Evolutionary conservation across 2,113 vertebrate species (phyloP).

Genomic region (Xiphophorus hellerii): DNA sequence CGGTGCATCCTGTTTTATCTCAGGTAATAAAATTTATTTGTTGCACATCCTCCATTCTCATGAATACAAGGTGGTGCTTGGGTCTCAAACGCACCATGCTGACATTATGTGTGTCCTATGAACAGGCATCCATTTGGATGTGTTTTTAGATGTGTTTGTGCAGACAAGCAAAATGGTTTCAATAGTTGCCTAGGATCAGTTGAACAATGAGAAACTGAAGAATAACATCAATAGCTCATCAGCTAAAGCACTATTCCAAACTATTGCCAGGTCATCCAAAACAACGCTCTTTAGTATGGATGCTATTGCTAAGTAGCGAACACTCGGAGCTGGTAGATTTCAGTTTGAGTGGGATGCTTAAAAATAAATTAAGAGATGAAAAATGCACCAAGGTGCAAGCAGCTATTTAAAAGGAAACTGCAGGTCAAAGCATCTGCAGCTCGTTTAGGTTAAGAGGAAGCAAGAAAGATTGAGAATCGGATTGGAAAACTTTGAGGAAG

Average conservation of each 20-base stretch:
- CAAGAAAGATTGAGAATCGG: neutral
- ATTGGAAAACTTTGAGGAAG: neutral
- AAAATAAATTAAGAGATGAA: neutral
- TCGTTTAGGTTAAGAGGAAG: neutral
- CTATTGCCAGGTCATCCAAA: neutral
- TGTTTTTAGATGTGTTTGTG: conserved; percentile 12
- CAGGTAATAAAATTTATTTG: neutral
- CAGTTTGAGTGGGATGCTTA: neutral
- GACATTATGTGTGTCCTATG: neutral
- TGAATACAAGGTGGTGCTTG: neutral
- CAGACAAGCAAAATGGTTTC: no score
- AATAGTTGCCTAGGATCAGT: no score
- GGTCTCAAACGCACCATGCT: neutral
- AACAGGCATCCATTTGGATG: neutral
- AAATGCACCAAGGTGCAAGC: no score
- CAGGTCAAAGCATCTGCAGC: neutral
- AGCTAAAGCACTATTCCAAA: neutral
- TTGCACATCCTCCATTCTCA: neutral
- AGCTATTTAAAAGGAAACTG: neutral
- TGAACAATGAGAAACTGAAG: neutral
- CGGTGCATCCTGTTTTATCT: neutral
- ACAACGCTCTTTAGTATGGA: neutral
- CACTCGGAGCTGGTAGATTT: neutral
- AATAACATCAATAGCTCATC: neutral
- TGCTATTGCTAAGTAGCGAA: neutral